phyloP scores from a whole-genome alignment of 2,797 vertebrate species.

The Alca torda region DNA sequence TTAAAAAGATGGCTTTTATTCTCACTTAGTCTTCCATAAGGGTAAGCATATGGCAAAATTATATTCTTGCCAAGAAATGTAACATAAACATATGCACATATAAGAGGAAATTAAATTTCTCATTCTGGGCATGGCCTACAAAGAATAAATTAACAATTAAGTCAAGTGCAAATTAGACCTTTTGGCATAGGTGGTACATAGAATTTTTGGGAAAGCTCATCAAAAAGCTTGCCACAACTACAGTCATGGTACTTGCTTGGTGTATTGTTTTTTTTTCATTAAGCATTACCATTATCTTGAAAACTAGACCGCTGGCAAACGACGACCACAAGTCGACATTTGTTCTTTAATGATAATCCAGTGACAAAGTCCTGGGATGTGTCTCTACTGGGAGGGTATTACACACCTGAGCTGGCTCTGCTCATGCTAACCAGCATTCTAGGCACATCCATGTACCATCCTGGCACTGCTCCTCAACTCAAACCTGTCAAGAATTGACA shows the following conservation, averaged over 20 bases:
- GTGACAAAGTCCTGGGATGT: neutral
- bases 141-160: slow-evolving; percentile 10
- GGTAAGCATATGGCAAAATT: neutral
- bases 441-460: neutral
- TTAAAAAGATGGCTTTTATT: slow-evolving; percentile 2
- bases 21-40: neutral
- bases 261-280: neutral
- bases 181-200: neutral
- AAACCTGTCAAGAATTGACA: neutral
- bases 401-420: neutral
- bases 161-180: neutral
- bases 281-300: neutral
- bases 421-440: neutral
- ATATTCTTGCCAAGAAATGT: neutral
- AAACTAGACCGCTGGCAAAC: neutral
- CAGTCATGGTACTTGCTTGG: neutral
- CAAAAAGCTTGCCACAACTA: neutral
- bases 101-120: neutral
- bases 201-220: neutral
- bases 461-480: neutral
- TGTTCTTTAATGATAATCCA: neutral
- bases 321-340: neutral
- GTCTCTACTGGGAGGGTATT: neutral
- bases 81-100: neutral
- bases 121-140: neutral